phyloP scores from a whole-genome alignment of 1,140 invertebrate genomes.

The Tetramorium simillimum region DNA sequence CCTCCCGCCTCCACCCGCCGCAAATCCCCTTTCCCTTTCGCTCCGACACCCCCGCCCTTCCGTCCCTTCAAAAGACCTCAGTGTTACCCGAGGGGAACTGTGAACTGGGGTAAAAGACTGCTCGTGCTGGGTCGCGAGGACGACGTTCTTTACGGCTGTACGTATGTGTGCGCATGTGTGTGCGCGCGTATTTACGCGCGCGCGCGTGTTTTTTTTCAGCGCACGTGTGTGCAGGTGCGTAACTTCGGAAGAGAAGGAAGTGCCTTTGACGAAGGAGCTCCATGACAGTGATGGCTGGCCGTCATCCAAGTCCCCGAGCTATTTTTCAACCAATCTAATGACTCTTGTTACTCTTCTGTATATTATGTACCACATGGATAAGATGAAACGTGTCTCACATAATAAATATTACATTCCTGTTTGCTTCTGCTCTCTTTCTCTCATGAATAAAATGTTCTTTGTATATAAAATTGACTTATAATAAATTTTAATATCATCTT shows the following conservation, averaged over 20 bases:
- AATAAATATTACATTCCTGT: neutral
- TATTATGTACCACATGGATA: neutral
- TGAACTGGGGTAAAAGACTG: conserved; percentile 82
- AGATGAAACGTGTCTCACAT: neutral
- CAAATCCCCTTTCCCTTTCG: conserved; percentile 51
- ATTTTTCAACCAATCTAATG: neutral
- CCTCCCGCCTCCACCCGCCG: conserved; percentile 3
- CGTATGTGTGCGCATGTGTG: neutral
- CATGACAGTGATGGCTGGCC: conserved; percentile 36
- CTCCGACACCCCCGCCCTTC: conserved; percentile 46
- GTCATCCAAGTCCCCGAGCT: conserved; percentile 22
- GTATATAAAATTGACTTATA: neutral
- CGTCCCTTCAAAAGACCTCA: conserved; percentile 59
- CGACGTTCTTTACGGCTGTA: conserved; percentile 47
- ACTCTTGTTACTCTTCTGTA: neutral
- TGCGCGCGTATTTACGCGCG: conserved; percentile 36
- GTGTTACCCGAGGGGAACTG: conserved; percentile 72
- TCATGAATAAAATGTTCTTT: neutral
- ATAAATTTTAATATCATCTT: neutral
- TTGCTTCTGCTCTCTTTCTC: neutral
- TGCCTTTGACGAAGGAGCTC: conserved; percentile 64
- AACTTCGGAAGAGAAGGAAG: conserved; percentile 64
- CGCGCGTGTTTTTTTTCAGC: conserved; percentile 66
- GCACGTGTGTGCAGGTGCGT: conserved; percentile 75
- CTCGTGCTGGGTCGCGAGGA: conserved; percentile 71